Percentiles rank a stretch among this genome's conserved stretches.
Evolutionary conservation across 2,113 vertebrate genomes (phyloP).

Genomic region (Thunnus maccoyii): DNA sequence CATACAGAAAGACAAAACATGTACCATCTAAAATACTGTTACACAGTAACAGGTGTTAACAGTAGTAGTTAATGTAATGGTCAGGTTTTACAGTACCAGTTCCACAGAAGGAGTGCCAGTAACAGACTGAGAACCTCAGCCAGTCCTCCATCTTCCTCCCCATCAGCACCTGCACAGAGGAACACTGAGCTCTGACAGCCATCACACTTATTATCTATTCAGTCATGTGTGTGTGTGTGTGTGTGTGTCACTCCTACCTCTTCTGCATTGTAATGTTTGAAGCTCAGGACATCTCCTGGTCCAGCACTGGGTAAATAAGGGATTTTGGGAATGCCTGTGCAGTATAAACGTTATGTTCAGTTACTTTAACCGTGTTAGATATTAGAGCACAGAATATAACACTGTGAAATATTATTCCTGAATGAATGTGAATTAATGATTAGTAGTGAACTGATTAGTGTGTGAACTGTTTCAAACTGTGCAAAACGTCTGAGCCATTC

Average conservation of each 20-base stretch:
- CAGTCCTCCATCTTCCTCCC: constrained; percentile 82
- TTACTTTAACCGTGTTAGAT: background rate
- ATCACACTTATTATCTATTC: too few relatives aligned
- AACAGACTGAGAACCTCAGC: constrained; percentile 83
- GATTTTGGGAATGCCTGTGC: constrained; percentile 74
- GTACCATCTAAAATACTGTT: too few relatives aligned
- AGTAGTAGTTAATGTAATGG: background rate
- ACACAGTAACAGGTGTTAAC: too few relatives aligned
- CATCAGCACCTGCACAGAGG: constrained; percentile 72
- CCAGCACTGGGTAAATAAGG: constrained; percentile 55
- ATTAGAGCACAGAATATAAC: too few relatives aligned
- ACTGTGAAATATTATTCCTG: too few relatives aligned
- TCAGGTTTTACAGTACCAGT: constrained; percentile 60
- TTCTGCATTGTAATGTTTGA: constrained; percentile 77
- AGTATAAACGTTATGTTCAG: background rate
- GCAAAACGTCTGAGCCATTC: too few relatives aligned
- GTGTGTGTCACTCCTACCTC: constrained; percentile 62
- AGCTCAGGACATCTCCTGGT: constrained; percentile 72
- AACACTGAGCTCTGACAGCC: background rate
- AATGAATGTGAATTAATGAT: too few relatives aligned
- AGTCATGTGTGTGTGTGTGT: too few relatives aligned
- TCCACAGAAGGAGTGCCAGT: constrained; percentile 82
- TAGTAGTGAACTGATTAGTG: too few relatives aligned
- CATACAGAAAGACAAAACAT: too few relatives aligned
- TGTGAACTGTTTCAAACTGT: too few relatives aligned